phyloP scores from a whole-genome alignment of 2,888 invertebrate species.

The Camponotus fellah region DNA sequence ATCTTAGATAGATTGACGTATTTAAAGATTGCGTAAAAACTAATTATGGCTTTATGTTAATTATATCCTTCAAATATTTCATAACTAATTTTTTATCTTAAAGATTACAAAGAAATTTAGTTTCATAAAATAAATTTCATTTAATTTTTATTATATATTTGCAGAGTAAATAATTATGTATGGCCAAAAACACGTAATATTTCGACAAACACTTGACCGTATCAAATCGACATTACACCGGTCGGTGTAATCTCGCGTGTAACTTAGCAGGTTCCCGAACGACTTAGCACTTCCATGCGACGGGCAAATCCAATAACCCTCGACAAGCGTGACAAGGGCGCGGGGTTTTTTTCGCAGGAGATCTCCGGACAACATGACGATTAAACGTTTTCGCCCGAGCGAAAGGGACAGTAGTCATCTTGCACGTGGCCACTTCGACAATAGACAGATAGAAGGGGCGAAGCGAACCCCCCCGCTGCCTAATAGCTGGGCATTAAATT shows the following conservation, averaged over 20 bases:
- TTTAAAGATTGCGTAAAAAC: constrained; percentile 16
- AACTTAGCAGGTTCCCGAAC: constrained; percentile 82
- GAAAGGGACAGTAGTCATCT: constrained; percentile 62
- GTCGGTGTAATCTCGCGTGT: constrained; percentile 82
- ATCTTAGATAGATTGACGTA: constrained; percentile 18
- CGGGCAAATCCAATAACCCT: constrained; percentile 83
- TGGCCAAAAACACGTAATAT: background rate
- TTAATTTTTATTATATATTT: background rate
- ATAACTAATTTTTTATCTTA: background rate
- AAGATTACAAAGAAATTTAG: background rate
- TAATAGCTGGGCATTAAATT: constrained; percentile 85
- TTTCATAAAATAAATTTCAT: background rate
- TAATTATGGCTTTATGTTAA: background rate
- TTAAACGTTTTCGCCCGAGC: constrained; percentile 67
- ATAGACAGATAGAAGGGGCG: constrained; percentile 69
- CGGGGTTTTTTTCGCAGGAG: constrained; percentile 63
- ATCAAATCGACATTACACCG: constrained; percentile 77
- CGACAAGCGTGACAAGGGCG: constrained; percentile 82
- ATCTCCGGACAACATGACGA: constrained; percentile 54
- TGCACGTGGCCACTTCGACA: constrained; percentile 84
- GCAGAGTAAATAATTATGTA: background rate
- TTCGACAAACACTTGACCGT: constrained; percentile 80
- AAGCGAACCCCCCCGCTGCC: constrained; percentile 79
- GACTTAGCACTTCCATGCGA: constrained; percentile 69
- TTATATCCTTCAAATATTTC: background rate